These are phyloP conservation scores for Dromococcyx pavoninus DNA, from an alignment of 2,797 vertebrate species.

Conservation along the genomic window DNA sequence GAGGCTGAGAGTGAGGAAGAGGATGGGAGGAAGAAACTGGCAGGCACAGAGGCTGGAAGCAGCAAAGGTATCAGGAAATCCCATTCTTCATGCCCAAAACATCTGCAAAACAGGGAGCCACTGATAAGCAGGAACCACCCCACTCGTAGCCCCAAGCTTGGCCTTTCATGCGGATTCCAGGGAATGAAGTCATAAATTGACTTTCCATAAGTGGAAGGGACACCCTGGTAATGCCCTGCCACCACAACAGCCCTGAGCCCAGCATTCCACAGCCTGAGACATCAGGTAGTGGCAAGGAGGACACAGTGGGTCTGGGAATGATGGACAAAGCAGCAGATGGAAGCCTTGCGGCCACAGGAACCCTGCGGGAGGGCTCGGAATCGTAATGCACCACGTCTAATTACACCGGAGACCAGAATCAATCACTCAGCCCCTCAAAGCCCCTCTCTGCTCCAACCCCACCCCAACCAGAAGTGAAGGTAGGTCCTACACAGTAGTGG, in stretches of 20 bases:
- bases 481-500: neutral
- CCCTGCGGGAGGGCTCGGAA: no score
- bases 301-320: rapidly evolving
- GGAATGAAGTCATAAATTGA: rapidly evolving
- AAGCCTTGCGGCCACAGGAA: no score
- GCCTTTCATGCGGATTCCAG: neutral
- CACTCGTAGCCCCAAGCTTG: rapidly evolving
- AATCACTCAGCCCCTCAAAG: rapidly evolving
- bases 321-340: no score
- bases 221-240: neutral
- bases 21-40: neutral
- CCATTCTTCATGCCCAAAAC: neutral
- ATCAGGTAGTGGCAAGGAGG: neutral
- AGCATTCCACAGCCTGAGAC: rapidly evolving
- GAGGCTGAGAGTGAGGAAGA: neutral
- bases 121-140: rapidly evolving
- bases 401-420: rapidly evolving
- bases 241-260: rapidly evolving
- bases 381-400: no score
- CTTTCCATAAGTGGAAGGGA: no score
- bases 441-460: neutral
- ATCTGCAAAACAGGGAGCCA: neutral
- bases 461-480: neutral
- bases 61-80: neutral
- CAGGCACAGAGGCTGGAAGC: neutral